Evolutionary conservation across 1,140 invertebrate species (phyloP), one percentile per base, ranked within the genome.

Genomic region (Manduca sexta): DNA sequence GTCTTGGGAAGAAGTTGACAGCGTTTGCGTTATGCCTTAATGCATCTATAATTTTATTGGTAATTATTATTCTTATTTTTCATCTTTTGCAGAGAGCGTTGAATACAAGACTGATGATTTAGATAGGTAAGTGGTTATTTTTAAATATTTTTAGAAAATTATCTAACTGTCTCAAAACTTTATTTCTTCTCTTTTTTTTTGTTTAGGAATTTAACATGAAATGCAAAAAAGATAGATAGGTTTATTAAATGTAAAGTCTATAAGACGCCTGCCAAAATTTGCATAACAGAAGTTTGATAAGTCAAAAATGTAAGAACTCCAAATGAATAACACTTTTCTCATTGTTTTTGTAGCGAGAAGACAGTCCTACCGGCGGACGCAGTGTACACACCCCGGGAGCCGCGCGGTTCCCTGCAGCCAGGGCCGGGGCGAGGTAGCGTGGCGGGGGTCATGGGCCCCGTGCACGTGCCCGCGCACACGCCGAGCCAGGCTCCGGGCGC

Each of bases 301-400:
- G n/a, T n/a, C n/a, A n/a, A n/a, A n/a, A n/a, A n/a, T n/a, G n/a
- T n/a, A n/a, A n/a, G n/a, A n/a, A n/a, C n/a, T n/a, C n/a, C n/a
- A n/a, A n/a, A n/a, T n/a, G n/a, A 16, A 7, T 16, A 16, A 15
- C 14, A 1, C 5, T 35, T 5, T 35, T 17, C 1, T 41, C 26
- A n/a, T 21, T 42, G 3, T 31, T 26, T 41, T 31, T 26, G 30
- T 68, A 90, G 89, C 54, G 88, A 90, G 73, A 90, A 90, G 72
- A 88, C 89, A 55, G 87, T 86, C 1, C 84, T 88, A 12, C 88
- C 88, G 12, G 88, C 88, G 17, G 89, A 89, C 67, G 88, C 88
- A 7, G 88, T 90, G 43, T 90, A 90, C 71, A 87, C 84, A 14
- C 86, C 88, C 33, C 84, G 83, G 13, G 66, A 65, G 21, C 0